These are phyloP conservation scores for Lydus trimaculatus DNA, from an alignment of 2,888 invertebrate species.

Conservation along the genomic window DNA sequence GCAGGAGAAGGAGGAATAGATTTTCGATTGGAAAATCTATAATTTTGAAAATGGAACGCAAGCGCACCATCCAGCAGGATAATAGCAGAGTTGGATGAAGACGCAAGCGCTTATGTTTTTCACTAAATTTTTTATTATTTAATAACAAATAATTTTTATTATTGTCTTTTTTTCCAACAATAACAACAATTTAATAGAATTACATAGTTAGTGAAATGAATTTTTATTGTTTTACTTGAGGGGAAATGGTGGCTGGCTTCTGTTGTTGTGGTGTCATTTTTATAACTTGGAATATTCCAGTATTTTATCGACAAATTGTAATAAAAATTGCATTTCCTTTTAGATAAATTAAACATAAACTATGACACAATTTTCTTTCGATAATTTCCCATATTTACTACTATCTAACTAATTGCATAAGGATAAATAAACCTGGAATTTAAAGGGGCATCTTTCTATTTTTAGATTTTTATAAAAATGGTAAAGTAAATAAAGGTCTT, in stretches of 20 bases:
- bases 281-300: not conserved
- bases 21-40: conserved; percentile 37
- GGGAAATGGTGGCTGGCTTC: not conserved
- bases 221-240: not conserved
- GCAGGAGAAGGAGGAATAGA: conserved; percentile 1
- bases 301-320: not conserved
- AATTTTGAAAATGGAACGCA: conserved; percentile 31
- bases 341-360: not conserved
- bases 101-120: conserved; percentile 4
- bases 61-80: conserved; percentile 25
- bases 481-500: conserved; percentile 60
- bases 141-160: not conserved
- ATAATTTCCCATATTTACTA: not conserved
- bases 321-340: not conserved
- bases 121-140: not conserved
- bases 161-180: not conserved
- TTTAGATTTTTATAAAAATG: not conserved
- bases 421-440: not conserved
- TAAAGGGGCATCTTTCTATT: not conserved
- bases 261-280: not conserved
- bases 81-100: not conserved
- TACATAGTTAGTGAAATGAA: not conserved
- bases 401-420: no score
- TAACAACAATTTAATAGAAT: not conserved
- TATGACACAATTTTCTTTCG: not conserved